Base-by-base conservation (phyloP, 2,113 vertebrate genomes). In the Carassius carassius region DNA sequence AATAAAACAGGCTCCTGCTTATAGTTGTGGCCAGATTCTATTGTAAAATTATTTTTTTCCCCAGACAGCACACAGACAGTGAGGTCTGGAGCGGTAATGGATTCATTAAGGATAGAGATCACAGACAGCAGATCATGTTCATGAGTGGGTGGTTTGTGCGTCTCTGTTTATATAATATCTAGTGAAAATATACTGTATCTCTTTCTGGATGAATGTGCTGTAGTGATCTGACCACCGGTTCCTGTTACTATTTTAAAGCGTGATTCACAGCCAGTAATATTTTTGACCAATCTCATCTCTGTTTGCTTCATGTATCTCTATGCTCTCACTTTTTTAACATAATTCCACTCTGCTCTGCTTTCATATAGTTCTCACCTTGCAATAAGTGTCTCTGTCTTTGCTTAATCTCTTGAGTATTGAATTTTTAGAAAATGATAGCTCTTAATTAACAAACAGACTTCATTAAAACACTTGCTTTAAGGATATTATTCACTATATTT, bases 21-120 rank as follows among this genome's bases (percentile, higher is more conserved):
- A 92, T 93, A 92, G 86, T 84, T 93, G 92, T 91, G 93, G 93
- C 87, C 75, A 67, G 84, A 88, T 91, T 92, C 87, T 86, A 92
- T 87, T 81, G 86, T 86, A 90, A 29, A 29, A 29, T 29, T 29
- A 7, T 91, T 41, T 41, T 41, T 84, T 90, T 78, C 85, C 86
- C 91, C 80, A 91, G 90, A 91, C 87, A 89, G 88, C 89, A 91
- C 87, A 87, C 90, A 86, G 89, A 88, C 89, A 85, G 88, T 56
- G 88, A 21, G 88, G 88, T 91, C 84, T 85, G 72, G 70, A 81
- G 76, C 54, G 88, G 63, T 82, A 91, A 91, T 90, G 88, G 87
- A 90, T 93, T 90, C 90, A 90, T 93, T 90, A 91, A 88, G 87
- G 86, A 74, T 87, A 91, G 87, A 89, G 89, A 91, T 91, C 88